These are phyloP conservation scores for Acleris holmiana DNA, from an alignment of 2,888 invertebrate genomes.

Conservation along the genomic window DNA sequence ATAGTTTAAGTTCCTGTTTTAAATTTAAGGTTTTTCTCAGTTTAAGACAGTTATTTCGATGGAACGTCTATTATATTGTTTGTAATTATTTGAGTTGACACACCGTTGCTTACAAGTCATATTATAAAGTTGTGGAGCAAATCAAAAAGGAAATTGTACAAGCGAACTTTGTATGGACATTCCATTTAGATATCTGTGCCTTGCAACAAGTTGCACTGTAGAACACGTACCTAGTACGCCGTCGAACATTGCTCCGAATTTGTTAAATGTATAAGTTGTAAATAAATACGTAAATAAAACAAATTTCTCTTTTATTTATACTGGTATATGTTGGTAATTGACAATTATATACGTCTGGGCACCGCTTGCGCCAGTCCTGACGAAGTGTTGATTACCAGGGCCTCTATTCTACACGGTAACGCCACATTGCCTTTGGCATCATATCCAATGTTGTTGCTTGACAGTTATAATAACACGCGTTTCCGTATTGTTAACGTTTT, in stretches of 20 bases:
- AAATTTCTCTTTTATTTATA: not conserved
- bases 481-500: no score
- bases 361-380: no score
- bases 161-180: constrained; percentile 39
- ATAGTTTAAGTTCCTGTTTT: constrained; percentile 42
- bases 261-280: constrained; percentile 68
- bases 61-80: constrained; percentile 38
- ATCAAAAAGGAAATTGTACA: constrained; percentile 4
- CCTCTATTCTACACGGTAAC: no score
- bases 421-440: no score
- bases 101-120: constrained; percentile 7
- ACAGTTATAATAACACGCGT: no score
- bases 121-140: constrained; percentile 4
- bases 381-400: no score
- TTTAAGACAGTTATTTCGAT: constrained; percentile 31
- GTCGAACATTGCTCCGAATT: constrained; percentile 60
- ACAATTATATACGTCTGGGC: no score
- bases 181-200: constrained; percentile 51
- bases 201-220: constrained; percentile 53
- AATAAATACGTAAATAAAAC: constrained; percentile 65
- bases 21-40: constrained; percentile 17
- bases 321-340: no score
- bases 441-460: no score
- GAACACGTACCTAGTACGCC: constrained; percentile 56
- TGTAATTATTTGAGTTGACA: constrained; percentile 10